These are phyloP conservation scores for Hemithea aestivaria DNA, from an alignment of 2,888 invertebrate species.

Conservation along the genomic window DNA sequence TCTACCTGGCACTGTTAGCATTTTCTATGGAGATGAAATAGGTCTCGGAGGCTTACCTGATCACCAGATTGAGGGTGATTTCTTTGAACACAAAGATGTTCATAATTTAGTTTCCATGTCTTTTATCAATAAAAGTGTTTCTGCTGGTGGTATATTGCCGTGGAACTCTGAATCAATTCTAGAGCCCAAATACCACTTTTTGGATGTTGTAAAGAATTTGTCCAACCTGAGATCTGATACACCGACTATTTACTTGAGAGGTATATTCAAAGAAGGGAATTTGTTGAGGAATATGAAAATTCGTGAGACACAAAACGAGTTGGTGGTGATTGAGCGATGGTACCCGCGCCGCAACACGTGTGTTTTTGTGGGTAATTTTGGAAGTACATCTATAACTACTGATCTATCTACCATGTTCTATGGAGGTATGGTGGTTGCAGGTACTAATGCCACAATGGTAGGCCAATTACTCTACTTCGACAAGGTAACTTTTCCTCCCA, in stretches of 20 bases:
- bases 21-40: constrained; percentile 96
- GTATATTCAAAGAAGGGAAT: constrained; percentile 82
- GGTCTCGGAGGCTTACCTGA: constrained; percentile 80
- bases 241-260: constrained; percentile 86
- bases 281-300: constrained; percentile 83
- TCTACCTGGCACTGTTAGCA: constrained; percentile 90
- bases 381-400: constrained; percentile 76
- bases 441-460: constrained; percentile 56
- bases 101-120: constrained; percentile 86
- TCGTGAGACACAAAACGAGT: constrained; percentile 80
- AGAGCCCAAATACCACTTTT: constrained; percentile 70
- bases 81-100: constrained; percentile 79
- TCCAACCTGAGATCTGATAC: constrained; percentile 79
- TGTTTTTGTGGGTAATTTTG: constrained; percentile 87
- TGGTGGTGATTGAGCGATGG: constrained; percentile 86
- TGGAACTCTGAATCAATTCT: constrained; percentile 82
- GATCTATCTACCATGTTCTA: constrained; percentile 88
- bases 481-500: constrained; percentile 60
- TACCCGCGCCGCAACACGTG: constrained; percentile 88
- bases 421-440: constrained; percentile 80
- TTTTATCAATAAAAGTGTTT: constrained; percentile 67
- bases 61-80: constrained; percentile 76
- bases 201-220: constrained; percentile 79
- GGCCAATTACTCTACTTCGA: constrained; percentile 66
- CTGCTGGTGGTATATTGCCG: constrained; percentile 72